These are phyloP conservation scores for Acleris literana DNA, from an alignment of 2,888 invertebrate species.

Conservation along the genomic window DNA sequence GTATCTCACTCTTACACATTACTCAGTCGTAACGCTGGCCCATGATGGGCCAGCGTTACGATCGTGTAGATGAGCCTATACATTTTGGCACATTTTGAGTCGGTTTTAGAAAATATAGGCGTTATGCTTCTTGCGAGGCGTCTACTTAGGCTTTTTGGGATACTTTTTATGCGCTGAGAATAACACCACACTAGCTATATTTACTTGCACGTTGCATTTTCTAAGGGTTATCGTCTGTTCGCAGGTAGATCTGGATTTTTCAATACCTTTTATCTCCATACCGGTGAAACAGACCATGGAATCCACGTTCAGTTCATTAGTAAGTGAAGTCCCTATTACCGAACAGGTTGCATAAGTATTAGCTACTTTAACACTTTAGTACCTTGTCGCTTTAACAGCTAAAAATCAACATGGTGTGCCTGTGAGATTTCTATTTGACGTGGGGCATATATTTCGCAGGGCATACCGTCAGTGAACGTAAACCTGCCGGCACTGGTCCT, in stretches of 20 bases:
- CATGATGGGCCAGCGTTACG: no score
- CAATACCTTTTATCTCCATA: constrained; percentile 87
- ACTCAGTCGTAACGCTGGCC: no score
- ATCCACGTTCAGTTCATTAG: constrained; percentile 53
- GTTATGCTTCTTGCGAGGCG: no score
- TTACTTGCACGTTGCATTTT: no score
- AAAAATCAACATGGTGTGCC: background rate
- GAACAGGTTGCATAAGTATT: no score
- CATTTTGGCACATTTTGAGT: no score
- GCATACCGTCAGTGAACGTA: constrained; percentile 82
- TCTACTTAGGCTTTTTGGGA: no score
- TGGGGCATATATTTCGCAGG: constrained; percentile 49
- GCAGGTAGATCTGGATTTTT: constrained; percentile 86
- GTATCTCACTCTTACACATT: no score
- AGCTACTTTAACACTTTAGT: background rate
- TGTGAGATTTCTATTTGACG: no score
- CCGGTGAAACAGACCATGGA: constrained; percentile 83
- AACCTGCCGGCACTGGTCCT: constrained; percentile 85
- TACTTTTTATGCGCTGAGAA: background rate
- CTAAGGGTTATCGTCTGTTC: constrained; percentile 41
- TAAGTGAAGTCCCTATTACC: constrained; percentile 36
- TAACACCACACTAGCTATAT: background rate
- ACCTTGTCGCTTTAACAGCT: background rate
- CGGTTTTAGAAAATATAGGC: no score
- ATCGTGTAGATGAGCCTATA: no score